Percentiles rank a stretch among this genome's conserved stretches.
Evolutionary conservation across 2,113 vertebrate genomes (phyloP).

Genomic region (Hystrix cristata): DNA sequence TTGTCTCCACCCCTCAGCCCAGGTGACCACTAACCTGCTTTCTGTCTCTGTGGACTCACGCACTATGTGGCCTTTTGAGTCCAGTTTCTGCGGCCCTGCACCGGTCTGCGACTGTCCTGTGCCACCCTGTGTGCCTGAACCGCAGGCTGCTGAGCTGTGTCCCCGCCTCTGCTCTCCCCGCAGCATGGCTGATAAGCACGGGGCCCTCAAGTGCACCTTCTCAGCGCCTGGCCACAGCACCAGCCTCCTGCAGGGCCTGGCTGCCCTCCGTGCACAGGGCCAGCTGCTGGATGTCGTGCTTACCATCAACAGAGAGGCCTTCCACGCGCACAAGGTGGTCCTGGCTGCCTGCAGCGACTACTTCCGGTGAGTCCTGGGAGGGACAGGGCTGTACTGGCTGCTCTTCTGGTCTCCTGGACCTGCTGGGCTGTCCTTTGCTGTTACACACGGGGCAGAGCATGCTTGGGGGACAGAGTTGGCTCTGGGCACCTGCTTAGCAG

Average conservation of each 20-base stretch:
- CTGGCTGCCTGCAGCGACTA: constrained; percentile 99
- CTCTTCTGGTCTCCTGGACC: not conserved
- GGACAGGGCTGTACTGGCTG: not conserved
- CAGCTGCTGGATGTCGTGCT: constrained; percentile 97
- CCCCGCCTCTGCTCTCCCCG: constrained; percentile 78
- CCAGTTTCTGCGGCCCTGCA: not conserved
- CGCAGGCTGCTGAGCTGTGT: not conserved
- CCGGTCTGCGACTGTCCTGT: not conserved
- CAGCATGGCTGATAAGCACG: constrained; percentile 97
- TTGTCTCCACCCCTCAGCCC: rapidly evolving
- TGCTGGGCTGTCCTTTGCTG: not conserved
- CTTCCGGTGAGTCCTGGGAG: constrained; percentile 92
- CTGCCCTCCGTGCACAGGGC: constrained; percentile 94
- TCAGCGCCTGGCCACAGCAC: constrained; percentile 96
- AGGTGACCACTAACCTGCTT: not conserved
- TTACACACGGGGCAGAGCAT: not conserved
- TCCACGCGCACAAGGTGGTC: constrained; percentile 97
- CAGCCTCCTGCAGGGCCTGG: constrained; percentile 95
- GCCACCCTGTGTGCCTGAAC: rapidly evolving
- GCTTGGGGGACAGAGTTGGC: not conserved
- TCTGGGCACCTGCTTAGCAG: not conserved
- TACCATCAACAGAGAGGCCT: constrained; percentile 95
- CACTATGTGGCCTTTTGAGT: not conserved
- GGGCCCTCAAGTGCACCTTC: constrained; percentile 95
- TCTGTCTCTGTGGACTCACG: not conserved